Evolutionary conservation across 2,888 invertebrate genomes (phyloP).

Genomic region (Griposia aprilina): DNA sequence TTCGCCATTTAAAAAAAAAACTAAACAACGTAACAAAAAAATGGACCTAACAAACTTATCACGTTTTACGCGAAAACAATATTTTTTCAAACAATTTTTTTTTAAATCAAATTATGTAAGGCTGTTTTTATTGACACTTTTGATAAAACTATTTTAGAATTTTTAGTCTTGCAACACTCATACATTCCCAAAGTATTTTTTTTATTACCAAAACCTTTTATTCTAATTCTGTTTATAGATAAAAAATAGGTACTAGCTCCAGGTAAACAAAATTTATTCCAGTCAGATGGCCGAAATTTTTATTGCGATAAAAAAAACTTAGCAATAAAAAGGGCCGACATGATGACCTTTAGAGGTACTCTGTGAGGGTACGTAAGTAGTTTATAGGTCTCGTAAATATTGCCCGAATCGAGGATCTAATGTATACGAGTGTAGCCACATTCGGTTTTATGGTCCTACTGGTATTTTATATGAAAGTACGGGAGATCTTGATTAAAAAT

Average conservation of each 20-base stretch:
- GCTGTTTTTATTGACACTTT: not conserved
- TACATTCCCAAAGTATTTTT: not conserved
- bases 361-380: slow-evolving; percentile 48
- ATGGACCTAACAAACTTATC: too few relatives aligned
- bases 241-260: slow-evolving; percentile 1
- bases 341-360: slow-evolving; percentile 58
- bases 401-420: slow-evolving; percentile 50
- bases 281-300: slow-evolving; percentile 38
- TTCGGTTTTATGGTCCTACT: slow-evolving; percentile 49
- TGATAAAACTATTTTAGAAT: not conserved
- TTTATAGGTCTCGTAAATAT: slow-evolving; percentile 67
- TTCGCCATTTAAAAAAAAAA: too few relatives aligned
- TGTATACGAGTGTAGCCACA: slow-evolving; percentile 42
- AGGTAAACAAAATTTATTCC: slow-evolving; percentile 41
- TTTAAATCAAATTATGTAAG: not conserved
- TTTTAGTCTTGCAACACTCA: not conserved
- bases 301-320: slow-evolving; percentile 50
- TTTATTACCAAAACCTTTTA: slow-evolving; percentile 2
- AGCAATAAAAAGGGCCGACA: slow-evolving; percentile 55
- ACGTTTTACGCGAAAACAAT: not conserved
- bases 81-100: not conserved
- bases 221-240: slow-evolving; percentile 2
- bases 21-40: too few relatives aligned
- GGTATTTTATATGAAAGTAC: not conserved
- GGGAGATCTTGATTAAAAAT: slow-evolving; percentile 16